These are phyloP conservation scores for Rotaria sp. DNA, from an alignment of 2,888 invertebrate species.

Conservation along the genomic window DNA sequence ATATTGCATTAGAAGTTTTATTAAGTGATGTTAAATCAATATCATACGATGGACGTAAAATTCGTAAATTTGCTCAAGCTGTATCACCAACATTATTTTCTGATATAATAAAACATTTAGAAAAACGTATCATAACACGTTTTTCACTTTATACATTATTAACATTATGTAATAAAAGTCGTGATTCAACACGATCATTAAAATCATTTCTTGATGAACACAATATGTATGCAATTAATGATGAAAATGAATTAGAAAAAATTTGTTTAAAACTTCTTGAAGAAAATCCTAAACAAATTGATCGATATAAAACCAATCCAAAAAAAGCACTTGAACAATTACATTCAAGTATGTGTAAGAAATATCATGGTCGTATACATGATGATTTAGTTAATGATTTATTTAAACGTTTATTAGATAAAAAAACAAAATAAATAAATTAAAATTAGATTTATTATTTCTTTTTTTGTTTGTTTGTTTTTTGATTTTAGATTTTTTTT, in stretches of 20 bases:
- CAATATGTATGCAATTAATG: conserved; percentile 30
- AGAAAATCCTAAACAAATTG: conserved; percentile 32
- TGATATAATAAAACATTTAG: not conserved
- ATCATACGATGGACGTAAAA: not conserved
- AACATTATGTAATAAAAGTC: not conserved
- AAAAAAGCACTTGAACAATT: conserved; percentile 32
- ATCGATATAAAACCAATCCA: conserved; percentile 32
- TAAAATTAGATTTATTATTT: not conserved
- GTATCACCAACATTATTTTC: not conserved
- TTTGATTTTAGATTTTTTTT: not conserved
- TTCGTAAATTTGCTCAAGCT: not conserved
- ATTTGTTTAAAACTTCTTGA: conserved; percentile 6
- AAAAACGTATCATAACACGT: not conserved
- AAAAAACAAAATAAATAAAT: not conserved
- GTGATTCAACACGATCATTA: conserved; percentile 1
- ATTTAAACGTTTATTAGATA: not conserved
- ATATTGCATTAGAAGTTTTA: not conserved
- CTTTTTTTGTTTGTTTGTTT: too few relatives aligned
- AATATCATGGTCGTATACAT: conserved; percentile 19
- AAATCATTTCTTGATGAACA: conserved; percentile 31
- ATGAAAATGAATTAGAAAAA: conserved; percentile 5
- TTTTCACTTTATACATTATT: not conserved
- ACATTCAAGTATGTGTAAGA: not conserved
- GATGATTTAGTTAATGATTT: not conserved
- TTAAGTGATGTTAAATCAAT: conserved; percentile 1